phyloP scores from a whole-genome alignment of 2,113 vertebrate species.

The Drymodes brunneopygia region DNA sequence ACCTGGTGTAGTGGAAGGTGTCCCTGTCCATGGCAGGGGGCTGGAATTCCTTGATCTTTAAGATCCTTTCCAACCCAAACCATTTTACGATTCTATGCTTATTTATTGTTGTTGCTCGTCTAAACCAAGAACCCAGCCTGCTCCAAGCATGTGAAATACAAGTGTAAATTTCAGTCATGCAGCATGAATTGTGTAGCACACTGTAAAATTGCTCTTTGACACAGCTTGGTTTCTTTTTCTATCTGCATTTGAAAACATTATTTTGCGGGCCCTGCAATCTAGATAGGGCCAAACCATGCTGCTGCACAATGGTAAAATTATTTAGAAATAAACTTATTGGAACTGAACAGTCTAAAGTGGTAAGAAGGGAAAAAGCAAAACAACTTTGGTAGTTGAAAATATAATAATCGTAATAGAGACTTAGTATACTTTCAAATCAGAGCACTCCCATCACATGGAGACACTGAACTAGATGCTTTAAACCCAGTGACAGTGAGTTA shows the following conservation, averaged over 20 bases:
- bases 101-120: rapidly evolving
- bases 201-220: background rate
- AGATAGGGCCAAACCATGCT: background rate
- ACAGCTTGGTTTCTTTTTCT: background rate
- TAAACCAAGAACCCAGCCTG: background rate
- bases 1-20: background rate
- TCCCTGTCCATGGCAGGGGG: background rate
- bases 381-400: background rate
- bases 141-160: background rate
- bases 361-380: background rate
- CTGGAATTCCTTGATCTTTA: background rate
- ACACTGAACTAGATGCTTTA: background rate
- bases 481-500: background rate
- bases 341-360: background rate
- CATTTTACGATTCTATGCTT: rapidly evolving
- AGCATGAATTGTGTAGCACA: background rate
- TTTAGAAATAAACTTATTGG: background rate
- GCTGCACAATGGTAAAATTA: too few relatives aligned
- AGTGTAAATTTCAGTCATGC: background rate
- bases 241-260: background rate
- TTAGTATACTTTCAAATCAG: rapidly evolving
- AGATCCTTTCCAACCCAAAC: background rate
- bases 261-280: background rate
- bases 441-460: background rate
- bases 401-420: rapidly evolving